Percentiles rank a stretch among this genome's conserved stretches.
phyloP scores from a whole-genome alignment of 2,113 vertebrate species.

The Protomyctophum bolini region DNA sequence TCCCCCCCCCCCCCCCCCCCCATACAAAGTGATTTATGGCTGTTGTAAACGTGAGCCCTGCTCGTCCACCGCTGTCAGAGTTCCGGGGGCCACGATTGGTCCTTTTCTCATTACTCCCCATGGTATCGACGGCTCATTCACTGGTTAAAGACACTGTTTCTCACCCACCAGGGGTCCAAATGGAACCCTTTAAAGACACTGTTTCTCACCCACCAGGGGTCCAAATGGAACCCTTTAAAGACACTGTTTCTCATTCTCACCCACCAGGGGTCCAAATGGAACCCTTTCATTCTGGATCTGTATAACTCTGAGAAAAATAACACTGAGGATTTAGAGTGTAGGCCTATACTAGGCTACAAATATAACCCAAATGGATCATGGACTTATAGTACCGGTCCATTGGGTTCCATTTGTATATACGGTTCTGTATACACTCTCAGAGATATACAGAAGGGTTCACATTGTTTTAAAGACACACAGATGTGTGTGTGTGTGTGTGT shows the following conservation, averaged over 20 bases:
- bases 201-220: too few relatives aligned
- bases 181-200: too few relatives aligned
- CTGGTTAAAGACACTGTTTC: background rate
- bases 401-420: background rate
- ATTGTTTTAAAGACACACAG: slow-evolving; percentile 16
- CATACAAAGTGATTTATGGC: slow-evolving; percentile 55
- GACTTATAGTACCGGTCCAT: background rate
- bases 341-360: too few relatives aligned
- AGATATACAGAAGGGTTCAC: background rate
- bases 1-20: slow-evolving; percentile 55
- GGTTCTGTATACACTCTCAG: background rate
- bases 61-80: slow-evolving; percentile 12
- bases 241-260: too few relatives aligned
- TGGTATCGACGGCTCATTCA: slow-evolving; percentile 34
- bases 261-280: too few relatives aligned
- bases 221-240: too few relatives aligned
- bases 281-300: too few relatives aligned
- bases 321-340: background rate
- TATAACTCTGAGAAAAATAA: background rate
- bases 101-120: slow-evolving; percentile 1
- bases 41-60: slow-evolving; percentile 48
- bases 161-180: too few relatives aligned
- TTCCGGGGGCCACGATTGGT: slow-evolving; percentile 7
- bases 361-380: background rate
- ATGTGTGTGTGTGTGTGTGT: slow-evolving; percentile 20